Percentiles rank a stretch among this genome's conserved stretches.
phyloP scores from a whole-genome alignment of 2,113 vertebrate genomes.

The Grantiella picta region DNA sequence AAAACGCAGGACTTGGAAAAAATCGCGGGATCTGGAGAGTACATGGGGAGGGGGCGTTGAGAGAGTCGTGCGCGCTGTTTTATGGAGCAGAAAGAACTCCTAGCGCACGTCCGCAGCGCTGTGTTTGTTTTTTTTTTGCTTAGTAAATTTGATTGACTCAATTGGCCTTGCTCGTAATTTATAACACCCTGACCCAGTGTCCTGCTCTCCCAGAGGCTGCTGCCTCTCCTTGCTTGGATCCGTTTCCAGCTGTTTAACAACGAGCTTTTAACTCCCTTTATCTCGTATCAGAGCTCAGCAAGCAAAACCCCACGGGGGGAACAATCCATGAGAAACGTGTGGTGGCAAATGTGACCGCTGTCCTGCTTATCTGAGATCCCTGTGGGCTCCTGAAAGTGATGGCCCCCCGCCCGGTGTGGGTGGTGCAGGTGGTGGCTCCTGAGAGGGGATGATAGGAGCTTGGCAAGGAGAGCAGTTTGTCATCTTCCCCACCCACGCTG shows the following conservation, averaged over 20 bases:
- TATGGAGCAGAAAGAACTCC: too few species aligned
- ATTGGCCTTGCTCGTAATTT: too few species aligned
- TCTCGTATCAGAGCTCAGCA: not conserved
- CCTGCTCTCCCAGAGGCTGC: not conserved
- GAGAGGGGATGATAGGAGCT: not conserved
- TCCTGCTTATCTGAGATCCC: too few species aligned
- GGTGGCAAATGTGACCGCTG: not conserved
- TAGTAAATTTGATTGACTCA: too few species aligned
- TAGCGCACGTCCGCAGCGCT: too few species aligned
- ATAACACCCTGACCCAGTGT: too few species aligned
- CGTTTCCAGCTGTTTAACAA: not conserved
- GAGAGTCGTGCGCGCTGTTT: too few species aligned
- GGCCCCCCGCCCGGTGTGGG: not conserved
- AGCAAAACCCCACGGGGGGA: not conserved
- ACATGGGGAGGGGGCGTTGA: too few species aligned
- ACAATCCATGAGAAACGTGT: too few species aligned
- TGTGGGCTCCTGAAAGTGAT: not conserved
- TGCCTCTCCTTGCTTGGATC: not conserved
- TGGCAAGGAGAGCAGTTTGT: not conserved
- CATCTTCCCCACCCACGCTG: not conserved
- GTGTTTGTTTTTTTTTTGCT: too few species aligned
- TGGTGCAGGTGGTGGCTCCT: not conserved
- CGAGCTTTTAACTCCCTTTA: not conserved
- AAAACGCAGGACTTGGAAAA: too few species aligned
- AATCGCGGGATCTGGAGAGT: too few species aligned